phyloP scores from a whole-genome alignment of 2,113 vertebrate species.

The Bubo scandiacus region DNA sequence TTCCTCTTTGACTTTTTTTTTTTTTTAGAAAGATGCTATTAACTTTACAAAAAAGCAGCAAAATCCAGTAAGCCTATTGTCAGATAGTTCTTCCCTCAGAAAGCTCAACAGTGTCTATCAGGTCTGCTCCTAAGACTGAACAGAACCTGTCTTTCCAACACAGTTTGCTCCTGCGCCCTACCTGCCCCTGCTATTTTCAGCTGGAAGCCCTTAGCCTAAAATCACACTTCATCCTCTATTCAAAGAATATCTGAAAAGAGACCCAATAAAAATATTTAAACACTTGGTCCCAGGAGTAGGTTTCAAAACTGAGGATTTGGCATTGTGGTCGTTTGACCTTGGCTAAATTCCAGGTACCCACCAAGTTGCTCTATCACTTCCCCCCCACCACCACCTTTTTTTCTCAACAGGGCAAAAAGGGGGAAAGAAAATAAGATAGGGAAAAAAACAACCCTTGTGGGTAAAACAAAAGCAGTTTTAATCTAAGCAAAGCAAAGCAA shows the following conservation, averaged over 20 bases:
- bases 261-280: background rate
- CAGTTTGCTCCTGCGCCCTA: background rate
- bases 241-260: background rate
- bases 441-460: no score
- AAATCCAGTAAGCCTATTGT: background rate
- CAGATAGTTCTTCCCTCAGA: background rate
- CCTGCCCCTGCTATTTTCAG: background rate
- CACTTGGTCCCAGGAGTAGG: background rate
- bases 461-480: no score
- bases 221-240: background rate
- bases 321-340: background rate
- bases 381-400: no score
- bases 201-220: background rate
- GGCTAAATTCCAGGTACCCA: no score
- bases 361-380: no score
- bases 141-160: background rate
- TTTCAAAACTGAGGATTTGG: background rate
- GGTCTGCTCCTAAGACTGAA: background rate
- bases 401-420: no score
- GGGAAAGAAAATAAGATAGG: no score
- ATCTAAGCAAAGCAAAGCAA: no score
- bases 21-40: background rate
- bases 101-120: background rate
- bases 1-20: background rate
- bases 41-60: background rate